Base-by-base conservation (phyloP, 2,888 invertebrate species). In the Bibio marci region DNA sequence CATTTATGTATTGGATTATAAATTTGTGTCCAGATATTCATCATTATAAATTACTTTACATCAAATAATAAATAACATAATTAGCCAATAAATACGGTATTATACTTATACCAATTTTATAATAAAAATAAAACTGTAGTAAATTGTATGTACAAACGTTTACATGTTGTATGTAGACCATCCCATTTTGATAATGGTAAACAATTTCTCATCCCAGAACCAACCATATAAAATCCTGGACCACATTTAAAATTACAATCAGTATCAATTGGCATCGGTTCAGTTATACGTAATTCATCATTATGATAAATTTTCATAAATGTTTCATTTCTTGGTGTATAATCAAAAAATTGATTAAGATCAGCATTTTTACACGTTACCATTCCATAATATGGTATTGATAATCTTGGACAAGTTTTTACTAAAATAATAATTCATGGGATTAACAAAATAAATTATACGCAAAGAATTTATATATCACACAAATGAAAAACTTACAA, bases 131-230 rank as follows among this genome's bases (percentile, higher is more conserved):
- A n/a, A n/a, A n/a, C n/a, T n/a, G n/a, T n/a, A n/a, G n/a, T n/a
- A n/a, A n/a, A n/a, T n/a, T 22, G 5, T 22, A 22, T 22, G 8
- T 22, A 22, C 22, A 22, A 22, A 76, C 76, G 71, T 64, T 71
- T 72, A 52, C 79, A 80, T 35, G 69, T 63, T 1, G 72, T 68
- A 44, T 68, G 69, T 11, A 77, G 58, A 2, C 79, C 79, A 49
- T 76, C 75, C 79, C 79, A 80, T 50, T 70, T 65, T 1, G 73
- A 70, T 33, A 76, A 59, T 0, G 77, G 75, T 33, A 80, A 58
- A 49, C 79, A 80, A 22, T 69, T 72, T 30, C 78, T 57, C 44
- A 67, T 66, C 44, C 64, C 62, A 13, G 77, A 75, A 1, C 78
- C 78, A 15, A 73, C 68, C 35, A 77, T 56, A 46, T 67, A 65